A percentile compares a stretch with the other conserved stretches of the same genome.
Evolutionary conservation across 2,797 vertebrate genomes (phyloP).

Genomic region (Syngnathus rostellatus): DNA sequence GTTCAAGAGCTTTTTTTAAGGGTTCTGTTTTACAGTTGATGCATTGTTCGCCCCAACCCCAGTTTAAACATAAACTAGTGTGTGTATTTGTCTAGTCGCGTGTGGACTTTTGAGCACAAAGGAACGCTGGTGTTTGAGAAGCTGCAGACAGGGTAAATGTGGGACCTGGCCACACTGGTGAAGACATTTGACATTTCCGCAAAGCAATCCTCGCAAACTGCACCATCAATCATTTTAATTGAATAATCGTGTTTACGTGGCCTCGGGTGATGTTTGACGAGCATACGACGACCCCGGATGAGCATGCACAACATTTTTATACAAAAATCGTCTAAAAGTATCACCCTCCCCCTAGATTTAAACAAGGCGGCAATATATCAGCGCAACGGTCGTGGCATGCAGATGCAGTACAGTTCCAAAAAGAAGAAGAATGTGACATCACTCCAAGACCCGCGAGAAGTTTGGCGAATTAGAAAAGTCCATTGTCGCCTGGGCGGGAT

Average conservation of each 20-base stretch:
- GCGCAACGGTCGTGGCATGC: neutral
- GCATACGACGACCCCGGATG: neutral
- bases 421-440: constrained; percentile 11
- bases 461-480: constrained; percentile 14
- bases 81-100: constrained; percentile 3
- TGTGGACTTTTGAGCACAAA: neutral
- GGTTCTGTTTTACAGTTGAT: neutral
- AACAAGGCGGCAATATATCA: neutral
- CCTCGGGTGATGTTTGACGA: neutral
- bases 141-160: constrained; percentile 2
- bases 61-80: constrained; percentile 2
- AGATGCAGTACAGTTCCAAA: constrained; percentile 2
- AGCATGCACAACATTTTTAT: neutral
- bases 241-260: neutral
- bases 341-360: neutral
- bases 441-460: constrained; percentile 20
- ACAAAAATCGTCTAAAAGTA: neutral
- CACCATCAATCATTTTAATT: neutral
- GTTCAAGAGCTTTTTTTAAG: neutral
- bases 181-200: constrained; percentile 1
- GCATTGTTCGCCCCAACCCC: neutral
- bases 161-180: neutral
- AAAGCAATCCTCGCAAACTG: neutral
- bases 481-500: constrained; percentile 6
- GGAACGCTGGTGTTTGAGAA: neutral